These are phyloP conservation scores for Drosophila rhopaloa DNA, from an alignment of 1,140 invertebrate genomes.

Conservation along the genomic window DNA sequence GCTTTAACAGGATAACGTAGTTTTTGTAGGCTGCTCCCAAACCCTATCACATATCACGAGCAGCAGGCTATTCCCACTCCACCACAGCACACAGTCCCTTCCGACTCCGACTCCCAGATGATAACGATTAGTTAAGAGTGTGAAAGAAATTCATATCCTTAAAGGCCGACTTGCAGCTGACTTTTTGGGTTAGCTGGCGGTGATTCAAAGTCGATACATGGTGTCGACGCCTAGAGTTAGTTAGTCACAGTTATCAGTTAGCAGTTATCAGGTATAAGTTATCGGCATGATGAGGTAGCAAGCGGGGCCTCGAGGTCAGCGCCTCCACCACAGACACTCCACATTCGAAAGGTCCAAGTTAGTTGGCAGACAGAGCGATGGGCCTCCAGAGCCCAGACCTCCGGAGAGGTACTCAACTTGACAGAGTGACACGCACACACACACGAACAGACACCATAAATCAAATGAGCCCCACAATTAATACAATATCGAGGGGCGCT, in stretches of 20 bases:
- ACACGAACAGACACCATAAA: slow-evolving; percentile 37
- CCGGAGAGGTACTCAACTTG: neutral
- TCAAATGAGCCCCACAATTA: slow-evolving; percentile 67
- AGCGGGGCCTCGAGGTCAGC: slow-evolving; percentile 54
- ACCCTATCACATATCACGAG: slow-evolving; percentile 48
- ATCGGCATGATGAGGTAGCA: slow-evolving; percentile 7
- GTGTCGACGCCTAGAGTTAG: slow-evolving; percentile 20
- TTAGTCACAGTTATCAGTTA: slow-evolving; percentile 1
- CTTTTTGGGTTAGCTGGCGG: neutral
- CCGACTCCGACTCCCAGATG: slow-evolving; percentile 2
- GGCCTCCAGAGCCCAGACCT: neutral
- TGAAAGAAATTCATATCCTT: slow-evolving; percentile 40
- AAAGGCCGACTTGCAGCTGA: neutral
- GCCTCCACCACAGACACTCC: slow-evolving; percentile 11
- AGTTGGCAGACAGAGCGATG: slow-evolving; percentile 18
- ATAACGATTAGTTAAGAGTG: slow-evolving; percentile 14
- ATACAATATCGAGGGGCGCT: slow-evolving; percentile 41
- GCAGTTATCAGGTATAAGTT: neutral
- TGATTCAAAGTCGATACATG: slow-evolving; percentile 19
- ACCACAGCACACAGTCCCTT: slow-evolving; percentile 9
- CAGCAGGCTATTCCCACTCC: slow-evolving; percentile 16
- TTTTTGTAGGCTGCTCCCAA: slow-evolving; percentile 20
- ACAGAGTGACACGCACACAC: slow-evolving; percentile 14
- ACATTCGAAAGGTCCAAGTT: slow-evolving; percentile 2
- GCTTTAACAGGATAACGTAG: slow-evolving; percentile 27